phyloP scores from a whole-genome alignment of 2,113 vertebrate genomes.

The Psophia crepitans region DNA sequence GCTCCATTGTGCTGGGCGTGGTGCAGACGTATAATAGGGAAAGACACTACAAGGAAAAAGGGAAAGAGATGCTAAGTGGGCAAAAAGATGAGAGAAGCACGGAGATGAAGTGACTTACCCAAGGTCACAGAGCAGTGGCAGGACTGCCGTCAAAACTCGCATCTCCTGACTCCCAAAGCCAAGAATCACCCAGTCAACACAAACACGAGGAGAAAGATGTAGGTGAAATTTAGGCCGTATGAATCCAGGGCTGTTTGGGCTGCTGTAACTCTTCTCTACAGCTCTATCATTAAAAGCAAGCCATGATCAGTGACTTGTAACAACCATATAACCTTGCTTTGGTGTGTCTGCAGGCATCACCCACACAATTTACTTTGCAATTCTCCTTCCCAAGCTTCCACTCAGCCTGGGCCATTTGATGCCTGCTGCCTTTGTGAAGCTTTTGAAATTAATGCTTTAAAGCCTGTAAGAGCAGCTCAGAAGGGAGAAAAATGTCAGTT shows the following conservation, averaged over 20 bases:
- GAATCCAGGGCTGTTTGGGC: background rate
- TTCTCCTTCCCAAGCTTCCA: background rate
- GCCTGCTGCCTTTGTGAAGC: slow-evolving; percentile 8
- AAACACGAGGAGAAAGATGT: background rate
- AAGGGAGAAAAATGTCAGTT: background rate
- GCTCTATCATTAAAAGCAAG: background rate
- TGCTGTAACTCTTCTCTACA: background rate
- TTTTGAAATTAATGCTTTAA: slow-evolving; percentile 44
- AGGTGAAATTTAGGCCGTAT: background rate
- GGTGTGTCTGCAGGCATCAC: background rate
- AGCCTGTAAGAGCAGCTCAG: background rate
- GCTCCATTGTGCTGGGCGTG: background rate
- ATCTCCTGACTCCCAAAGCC: background rate
- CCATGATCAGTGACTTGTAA: background rate
- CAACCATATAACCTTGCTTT: background rate
- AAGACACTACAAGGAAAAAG: background rate
- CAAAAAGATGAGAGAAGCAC: background rate
- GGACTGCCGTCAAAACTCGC: background rate
- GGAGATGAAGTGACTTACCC: background rate
- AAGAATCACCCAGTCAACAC: background rate
- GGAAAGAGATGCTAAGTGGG: background rate
- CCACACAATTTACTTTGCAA: background rate
- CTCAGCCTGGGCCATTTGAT: background rate
- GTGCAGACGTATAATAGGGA: background rate
- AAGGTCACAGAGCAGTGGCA: background rate